Base-by-base conservation (phyloP, 2,888 invertebrate genomes). In the Pollenia griseotomentosa region DNA sequence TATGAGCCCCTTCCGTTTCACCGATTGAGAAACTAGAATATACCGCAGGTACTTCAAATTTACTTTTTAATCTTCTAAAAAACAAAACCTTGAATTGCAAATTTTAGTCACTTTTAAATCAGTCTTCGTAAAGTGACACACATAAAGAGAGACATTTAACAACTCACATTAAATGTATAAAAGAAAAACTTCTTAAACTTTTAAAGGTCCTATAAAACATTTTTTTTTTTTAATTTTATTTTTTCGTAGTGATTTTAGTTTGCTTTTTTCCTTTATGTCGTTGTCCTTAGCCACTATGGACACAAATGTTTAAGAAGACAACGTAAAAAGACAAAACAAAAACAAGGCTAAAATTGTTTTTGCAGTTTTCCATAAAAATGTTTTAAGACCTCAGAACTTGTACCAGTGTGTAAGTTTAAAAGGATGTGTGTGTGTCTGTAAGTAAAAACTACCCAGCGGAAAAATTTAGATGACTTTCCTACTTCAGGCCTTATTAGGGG, bases 311-410 rank as follows among this genome's bases (percentile, higher is more conserved):
- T 42, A 42, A 42, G 42, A 16, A 23, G 19, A 44, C 63, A 14
- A 2, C 4, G 19, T 48, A 42, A 59, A 16, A 66, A 51, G 2
- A 42, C n/a, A 48, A 59, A 42, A 51, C 14, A 61, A 70, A 53
- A 53, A 63, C 14, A 71, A 53, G 19, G 46, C 40, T 16, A 44
- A 68, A 66, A 7, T 68, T 66, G 11, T 73, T 59, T 19, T 66
- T 59, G 33, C n/a, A 42, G 23, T 61, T 68, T 74, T n/a, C n/a
- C 23, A 66, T 61, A 63, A 77, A 33, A 73, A 66, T 82, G 11
- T 86, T 79, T 57, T 70, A 79, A 73, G 68, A 55, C 9, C 44
- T 59, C 74, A 82, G 68, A 82, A 78, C 63, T 86, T 83, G 57
- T 65, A 46, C 19, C 16, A 40, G 6, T 68, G 61, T 12, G 8